A percentile compares a stretch with the other conserved stretches of the same genome.
These are phyloP conservation scores for Epinotia nisella DNA, from an alignment of 2,888 invertebrate genomes.

Conservation along the genomic window DNA sequence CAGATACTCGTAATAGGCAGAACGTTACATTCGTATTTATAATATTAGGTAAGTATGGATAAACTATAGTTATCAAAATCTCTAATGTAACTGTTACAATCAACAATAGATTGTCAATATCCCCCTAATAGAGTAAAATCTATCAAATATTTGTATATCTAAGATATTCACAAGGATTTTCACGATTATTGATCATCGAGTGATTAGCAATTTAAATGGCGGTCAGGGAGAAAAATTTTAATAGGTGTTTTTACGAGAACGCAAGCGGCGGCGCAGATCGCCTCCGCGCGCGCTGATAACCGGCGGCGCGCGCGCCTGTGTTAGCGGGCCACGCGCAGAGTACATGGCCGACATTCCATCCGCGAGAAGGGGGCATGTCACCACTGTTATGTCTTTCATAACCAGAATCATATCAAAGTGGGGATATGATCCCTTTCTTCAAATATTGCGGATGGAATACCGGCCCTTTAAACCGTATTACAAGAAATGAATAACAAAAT, in stretches of 20 bases:
- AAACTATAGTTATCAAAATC: not conserved
- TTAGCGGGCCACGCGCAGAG: slow-evolving; percentile 17
- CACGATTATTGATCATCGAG: slow-evolving; percentile 29
- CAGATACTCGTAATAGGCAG: no score
- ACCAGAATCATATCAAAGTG: no score
- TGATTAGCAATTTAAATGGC: slow-evolving; percentile 46
- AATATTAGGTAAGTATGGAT: no score
- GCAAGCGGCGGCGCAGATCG: slow-evolving; percentile 39
- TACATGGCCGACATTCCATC: no score
- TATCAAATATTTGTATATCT: slow-evolving; percentile 3
- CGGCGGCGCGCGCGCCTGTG: slow-evolving; percentile 32
- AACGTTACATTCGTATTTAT: no score
- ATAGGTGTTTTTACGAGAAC: slow-evolving; percentile 47
- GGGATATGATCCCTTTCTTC: no score
- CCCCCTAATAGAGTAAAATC: not conserved
- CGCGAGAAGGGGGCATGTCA: not conserved
- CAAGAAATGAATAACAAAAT: not conserved
- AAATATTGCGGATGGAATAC: no score
- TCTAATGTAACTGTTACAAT: no score
- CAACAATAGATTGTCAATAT: no score
- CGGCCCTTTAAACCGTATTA: not conserved
- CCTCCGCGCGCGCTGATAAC: slow-evolving; percentile 37
- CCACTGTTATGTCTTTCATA: not conserved
- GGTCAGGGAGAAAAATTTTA: slow-evolving; percentile 49
- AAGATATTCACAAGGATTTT: slow-evolving; percentile 16